These are phyloP conservation scores for Lepidurus apus DNA, from an alignment of 1,140 invertebrate genomes.

Conservation along the genomic window DNA sequence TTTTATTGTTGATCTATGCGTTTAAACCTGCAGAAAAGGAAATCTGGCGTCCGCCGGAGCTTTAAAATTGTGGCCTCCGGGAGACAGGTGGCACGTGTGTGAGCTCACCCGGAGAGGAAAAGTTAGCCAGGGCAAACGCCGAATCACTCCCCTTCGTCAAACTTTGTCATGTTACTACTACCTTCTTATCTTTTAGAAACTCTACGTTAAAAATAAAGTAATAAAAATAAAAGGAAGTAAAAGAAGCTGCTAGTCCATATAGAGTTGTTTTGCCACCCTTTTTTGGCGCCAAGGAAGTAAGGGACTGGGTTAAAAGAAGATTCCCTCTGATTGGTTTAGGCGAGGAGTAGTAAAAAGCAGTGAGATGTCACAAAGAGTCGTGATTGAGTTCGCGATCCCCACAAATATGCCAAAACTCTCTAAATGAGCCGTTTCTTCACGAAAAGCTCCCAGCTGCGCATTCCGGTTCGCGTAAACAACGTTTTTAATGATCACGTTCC, in stretches of 20 bases:
- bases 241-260: no score
- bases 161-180: no score
- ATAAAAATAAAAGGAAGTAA: no score
- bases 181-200: no score
- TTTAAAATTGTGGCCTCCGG: neutral
- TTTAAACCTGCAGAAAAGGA: conserved; percentile 10
- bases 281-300: no score
- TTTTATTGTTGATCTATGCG: conserved; percentile 15
- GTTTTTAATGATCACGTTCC: no score
- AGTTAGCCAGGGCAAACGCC: neutral
- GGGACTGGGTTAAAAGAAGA: no score
- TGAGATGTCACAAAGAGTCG: no score
- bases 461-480: neutral
- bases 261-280: no score
- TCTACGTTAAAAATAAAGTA: no score
- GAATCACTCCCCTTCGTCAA: neutral
- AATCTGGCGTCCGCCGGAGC: conserved; percentile 6
- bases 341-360: no score
- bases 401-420: conserved; percentile 6
- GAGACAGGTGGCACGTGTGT: conserved; percentile 20
- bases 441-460: conserved; percentile 14
- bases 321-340: no score
- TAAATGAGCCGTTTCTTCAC: conserved; percentile 1
- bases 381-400: neutral
- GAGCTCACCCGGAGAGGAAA: neutral